Evolutionary conservation across 2,797 vertebrate species (phyloP), one percentile per base, ranked within the genome.

Genomic region (Bovichtus variegatus): DNA sequence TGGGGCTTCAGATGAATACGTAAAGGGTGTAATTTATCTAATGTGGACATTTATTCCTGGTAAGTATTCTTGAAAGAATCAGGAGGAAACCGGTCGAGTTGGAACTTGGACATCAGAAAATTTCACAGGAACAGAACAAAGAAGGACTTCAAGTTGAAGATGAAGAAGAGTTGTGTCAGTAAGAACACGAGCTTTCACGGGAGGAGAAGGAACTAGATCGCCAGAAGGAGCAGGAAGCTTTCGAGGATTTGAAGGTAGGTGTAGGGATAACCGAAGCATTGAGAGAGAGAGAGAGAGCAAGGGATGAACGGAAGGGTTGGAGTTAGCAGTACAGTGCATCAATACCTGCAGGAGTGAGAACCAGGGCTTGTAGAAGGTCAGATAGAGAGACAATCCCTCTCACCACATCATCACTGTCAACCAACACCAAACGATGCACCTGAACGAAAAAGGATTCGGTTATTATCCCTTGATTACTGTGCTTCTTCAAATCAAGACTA

Each of bases 391-490:
- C 84, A 55, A 99, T 97, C 13, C 98, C 98, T 87, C 93, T 95
- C 1, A 97, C 97, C 76, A 95, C 91, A 57, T 90, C 96, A 2
- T 95, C 94, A 71, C 93, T 92, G 11, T 99, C 97, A 74, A 99
- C 97, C 86, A 99, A 90, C 74, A 99, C 98, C 92, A 99, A 88
- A 66, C 98, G 97, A 93, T 99, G 98, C 75, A 99, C 98, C 98
- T 99, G 68, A 31, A 0, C 15, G 23, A 58, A 1, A 54, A 59
- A 27, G 11, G 21, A 27, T 18, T 18, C 3, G 1, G 19, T 60
- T 16, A 58, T 6, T 18, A 43, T 5, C 38, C 15, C 54, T 34
- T 31, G 51, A 54, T 38, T 38, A 4, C 38, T 38, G 1, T 18
- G 19, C 47, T 21, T 43, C 66, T 49, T 0, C 0, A 60, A 23